Base-by-base conservation (phyloP, 2,888 invertebrate species). In the Lithophane socia region DNA sequence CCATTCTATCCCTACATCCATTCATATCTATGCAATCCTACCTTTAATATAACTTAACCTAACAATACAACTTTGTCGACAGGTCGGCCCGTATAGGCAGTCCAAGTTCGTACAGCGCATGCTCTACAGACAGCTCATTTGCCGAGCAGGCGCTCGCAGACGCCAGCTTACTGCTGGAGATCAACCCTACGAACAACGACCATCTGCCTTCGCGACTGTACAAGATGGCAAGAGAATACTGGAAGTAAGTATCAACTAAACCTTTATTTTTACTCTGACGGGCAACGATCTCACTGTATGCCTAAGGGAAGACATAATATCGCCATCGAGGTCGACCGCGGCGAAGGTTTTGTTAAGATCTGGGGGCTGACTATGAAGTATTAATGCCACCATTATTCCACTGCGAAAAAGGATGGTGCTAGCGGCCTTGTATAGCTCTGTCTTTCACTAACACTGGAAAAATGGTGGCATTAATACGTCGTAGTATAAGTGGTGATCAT, bases 221-320 rank as follows among this genome's bases (percentile, higher is more conserved):
- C 94, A 98, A 97, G 94, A 97, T 97, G 93, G 98, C 98, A 54
- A 98, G 98, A 77, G 98, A 98, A 93, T 98, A 98, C 96, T 98
- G 98, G 98, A 98, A 98, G 98, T 98, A 90, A 97, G 98, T 77
- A 73, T 52, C 12, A 3, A 56, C 0, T 8, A 10, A 10, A 24
- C 4, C 12, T 49, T 70, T 60, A 24, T 5, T 54, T 10, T 54
- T 21, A 52, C 1, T 12, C 12, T 2, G 47, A 47, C 2, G 12
- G 12, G 12, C 47, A 2, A 47, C 12, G 47, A 47, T 47, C 47
- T 47, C 12, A 47, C 12, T 47, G 12, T 3, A 10, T 2, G 47
- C 47, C 47, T 47, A 10, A 12, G 47, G 47, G 47, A 47, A 2
- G 47, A 2, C 47, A 47, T 47, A 47, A 47, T 47, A 47, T 47